These are phyloP conservation scores for Myrmecobius fasciatus DNA, from an alignment of 2,113 vertebrate genomes.

Conservation along the genomic window DNA sequence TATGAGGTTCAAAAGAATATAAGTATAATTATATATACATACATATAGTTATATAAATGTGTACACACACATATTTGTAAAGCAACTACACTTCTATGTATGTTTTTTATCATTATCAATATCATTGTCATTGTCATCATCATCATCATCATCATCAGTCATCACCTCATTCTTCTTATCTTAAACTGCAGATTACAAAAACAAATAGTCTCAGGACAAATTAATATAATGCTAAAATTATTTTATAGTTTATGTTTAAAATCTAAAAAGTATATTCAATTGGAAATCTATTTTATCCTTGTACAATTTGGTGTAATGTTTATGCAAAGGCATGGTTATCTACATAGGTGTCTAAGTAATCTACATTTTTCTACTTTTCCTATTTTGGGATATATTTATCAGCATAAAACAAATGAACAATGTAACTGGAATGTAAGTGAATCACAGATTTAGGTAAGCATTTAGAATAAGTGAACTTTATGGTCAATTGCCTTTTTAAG, in stretches of 20 bases:
- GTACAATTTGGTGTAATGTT: not conserved
- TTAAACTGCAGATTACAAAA: not conserved
- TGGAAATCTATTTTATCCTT: not conserved
- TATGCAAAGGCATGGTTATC: not conserved
- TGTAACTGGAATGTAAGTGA: not conserved
- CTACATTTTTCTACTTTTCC: not conserved
- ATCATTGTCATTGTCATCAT: not conserved
- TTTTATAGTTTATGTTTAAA: not conserved
- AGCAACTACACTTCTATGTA: not conserved
- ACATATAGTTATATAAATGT: not conserved
- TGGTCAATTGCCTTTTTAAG: not conserved
- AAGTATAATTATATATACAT: not conserved
- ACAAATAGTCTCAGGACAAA: not conserved
- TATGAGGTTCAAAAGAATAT: not conserved
- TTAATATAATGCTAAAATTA: not conserved
- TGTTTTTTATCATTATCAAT: not conserved
- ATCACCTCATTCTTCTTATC: not conserved
- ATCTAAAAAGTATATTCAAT: not conserved
- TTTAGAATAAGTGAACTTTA: not conserved
- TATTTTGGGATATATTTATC: not conserved
- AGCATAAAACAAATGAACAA: not conserved
- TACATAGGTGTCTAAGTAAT: not conserved
- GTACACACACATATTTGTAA: not conserved
- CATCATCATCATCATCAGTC: not conserved
- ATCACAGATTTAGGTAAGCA: not conserved